Evolutionary conservation across 2,888 invertebrate species (phyloP), one percentile per base, ranked within the genome.

Genomic region (Epirrhoe alternata): DNA sequence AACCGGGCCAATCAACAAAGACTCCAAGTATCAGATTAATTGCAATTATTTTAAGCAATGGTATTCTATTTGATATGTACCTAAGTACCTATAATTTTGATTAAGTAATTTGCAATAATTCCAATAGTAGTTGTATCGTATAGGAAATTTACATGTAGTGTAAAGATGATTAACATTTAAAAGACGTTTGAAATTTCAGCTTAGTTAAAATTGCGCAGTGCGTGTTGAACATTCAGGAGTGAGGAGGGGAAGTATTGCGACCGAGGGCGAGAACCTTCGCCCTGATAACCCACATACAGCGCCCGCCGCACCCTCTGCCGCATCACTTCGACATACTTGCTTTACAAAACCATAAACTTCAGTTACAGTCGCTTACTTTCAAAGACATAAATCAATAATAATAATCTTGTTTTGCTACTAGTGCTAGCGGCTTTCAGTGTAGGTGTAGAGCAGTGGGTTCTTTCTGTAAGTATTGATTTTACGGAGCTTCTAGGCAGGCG

Each of bases 201-300:
- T 12, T 16, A 33, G 17, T 45, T 35, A n/a, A 61, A 49, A 72
- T 76, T 78, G 80, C 81, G 80, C 80, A 82, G 74, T 83, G 81
- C 80, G 82, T 80, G 78, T 74, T 71, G 77, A 72, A 76, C 77
- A 77, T 79, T 81, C 73, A 68, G 74, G 73, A 71, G 75, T 73
- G 66, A 47, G 73, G 62, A 66, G 76, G 77, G 78, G 80, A 73
- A 73, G 74, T 55, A 73, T 72, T 74, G 64, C 53, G 71, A 70
- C 59, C 78, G 82, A 79, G 82, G 81, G 76, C 70, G 70, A 42
- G 79, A 85, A 85, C 86, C 86, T 87, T 88, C 84, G 86, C 80
- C 83, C 86, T 86, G 85, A 84, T 90, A 82, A 90, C 90, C 90
- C 83, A 90, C 78, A 88, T 88, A 59, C 33, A 38, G 30, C 58